Percentiles rank a stretch among this genome's conserved stretches.
These are phyloP conservation scores for Dipodomys ordii DNA, from an alignment of 2,113 vertebrate genomes.

Conservation along the genomic window DNA sequence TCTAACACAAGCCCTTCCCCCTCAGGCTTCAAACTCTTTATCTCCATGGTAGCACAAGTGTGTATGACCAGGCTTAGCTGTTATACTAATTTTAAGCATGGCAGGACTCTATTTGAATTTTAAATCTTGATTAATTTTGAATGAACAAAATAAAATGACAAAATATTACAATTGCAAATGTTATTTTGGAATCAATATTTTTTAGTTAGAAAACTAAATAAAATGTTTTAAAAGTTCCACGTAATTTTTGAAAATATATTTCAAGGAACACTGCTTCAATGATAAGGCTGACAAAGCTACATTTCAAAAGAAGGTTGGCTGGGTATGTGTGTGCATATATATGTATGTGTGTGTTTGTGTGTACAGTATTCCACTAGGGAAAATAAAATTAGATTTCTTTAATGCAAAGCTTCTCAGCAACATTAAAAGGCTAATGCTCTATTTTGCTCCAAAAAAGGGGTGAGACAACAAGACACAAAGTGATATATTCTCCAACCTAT, in stretches of 20 bases:
- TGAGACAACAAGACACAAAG: neutral
- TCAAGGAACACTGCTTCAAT: neutral
- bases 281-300: neutral
- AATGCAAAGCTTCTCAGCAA: neutral
- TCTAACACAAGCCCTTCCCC: no score
- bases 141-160: neutral
- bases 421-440: constrained; percentile 19
- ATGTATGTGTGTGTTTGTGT: no score
- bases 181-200: neutral
- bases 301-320: neutral
- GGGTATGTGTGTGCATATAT: no score
- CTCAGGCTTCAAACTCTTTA: no score
- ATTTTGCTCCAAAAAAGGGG: neutral
- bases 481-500: neutral
- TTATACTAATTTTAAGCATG: constrained; percentile 32
- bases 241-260: constrained; percentile 39
- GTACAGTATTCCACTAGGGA: neutral
- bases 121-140: constrained; percentile 55
- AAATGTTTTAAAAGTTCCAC: neutral
- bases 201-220: constrained; percentile 23
- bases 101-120: constrained; percentile 11
- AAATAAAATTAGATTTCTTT: constrained; percentile 4
- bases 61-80: no score
- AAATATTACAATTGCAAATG: constrained; percentile 27
- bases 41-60: no score